These are phyloP conservation scores for Limnothrissa miodon DNA, from an alignment of 2,113 vertebrate genomes.

Conservation along the genomic window DNA sequence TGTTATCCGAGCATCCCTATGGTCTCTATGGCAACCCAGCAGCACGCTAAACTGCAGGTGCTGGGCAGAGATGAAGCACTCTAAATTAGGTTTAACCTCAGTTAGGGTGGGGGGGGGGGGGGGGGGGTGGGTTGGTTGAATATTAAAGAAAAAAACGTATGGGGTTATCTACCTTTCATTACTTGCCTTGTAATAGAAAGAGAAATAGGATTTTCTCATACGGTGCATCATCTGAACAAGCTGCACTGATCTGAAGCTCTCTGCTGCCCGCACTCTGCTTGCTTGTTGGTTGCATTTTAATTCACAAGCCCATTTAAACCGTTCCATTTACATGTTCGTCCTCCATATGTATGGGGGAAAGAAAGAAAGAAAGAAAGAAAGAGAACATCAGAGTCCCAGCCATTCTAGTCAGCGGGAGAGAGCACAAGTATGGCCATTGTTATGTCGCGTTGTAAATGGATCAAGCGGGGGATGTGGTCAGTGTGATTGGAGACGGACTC, in stretches of 20 bases:
- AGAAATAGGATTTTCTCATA: neutral
- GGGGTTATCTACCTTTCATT: neutral
- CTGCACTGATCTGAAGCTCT: slow-evolving; percentile 20
- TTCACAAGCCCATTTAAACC: slow-evolving; percentile 55
- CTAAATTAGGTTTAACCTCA: neutral
- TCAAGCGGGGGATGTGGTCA: neutral
- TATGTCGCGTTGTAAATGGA: slow-evolving; percentile 25
- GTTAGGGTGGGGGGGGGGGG: neutral
- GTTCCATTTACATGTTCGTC: slow-evolving; percentile 53
- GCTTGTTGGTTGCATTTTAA: slow-evolving; percentile 50
- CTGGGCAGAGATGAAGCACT: neutral
- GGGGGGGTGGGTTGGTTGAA: no score
- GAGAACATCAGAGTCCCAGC: neutral
- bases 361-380: neutral
- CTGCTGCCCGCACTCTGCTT: slow-evolving; percentile 43
- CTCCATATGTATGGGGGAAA: slow-evolving; percentile 63
- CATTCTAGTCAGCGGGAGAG: slow-evolving; percentile 1
- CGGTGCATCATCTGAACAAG: neutral
- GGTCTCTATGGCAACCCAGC: slow-evolving; percentile 27
- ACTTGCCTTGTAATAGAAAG: no score
- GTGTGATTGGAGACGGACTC: slow-evolving; percentile 15
- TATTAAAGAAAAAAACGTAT: neutral
- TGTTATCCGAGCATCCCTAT: slow-evolving; percentile 18
- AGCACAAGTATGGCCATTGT: slow-evolving; percentile 28
- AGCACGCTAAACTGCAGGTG: neutral